Base-by-base conservation (phyloP, 2,113 vertebrate genomes). In the Psettodes erumei region DNA sequence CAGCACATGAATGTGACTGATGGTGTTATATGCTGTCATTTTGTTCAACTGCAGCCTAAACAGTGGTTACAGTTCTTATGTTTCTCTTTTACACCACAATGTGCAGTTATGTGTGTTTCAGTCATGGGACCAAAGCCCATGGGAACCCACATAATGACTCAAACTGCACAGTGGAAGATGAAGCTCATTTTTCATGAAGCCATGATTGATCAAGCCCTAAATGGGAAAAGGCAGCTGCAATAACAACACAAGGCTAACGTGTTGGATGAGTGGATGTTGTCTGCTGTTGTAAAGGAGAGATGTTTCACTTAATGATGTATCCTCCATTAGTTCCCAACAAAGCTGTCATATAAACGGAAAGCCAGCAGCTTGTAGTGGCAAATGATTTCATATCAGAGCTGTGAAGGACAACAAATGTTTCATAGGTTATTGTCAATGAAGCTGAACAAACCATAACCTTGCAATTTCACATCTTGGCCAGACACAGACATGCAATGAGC, bases 131-230 rank as follows among this genome's bases (percentile, higher is more conserved):
- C 8, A 8, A 60, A 72, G 19, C 68, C 70, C 6, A 3, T 8
- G 42, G 56, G 77, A 68, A 43, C 28, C 59, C 60, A 25, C 55
- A 35, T 71, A 68, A 86, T 72, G 43, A n/a, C 48, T 64, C 25
- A 48, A 40, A 69, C 68, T 48, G 30, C 62, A 60, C 43, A 27
- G 43, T 63, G 25, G 47, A 58, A 64, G 68, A 77, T 53, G 75
- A 47, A 48, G 53, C 33, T 33, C 53, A 75, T 86, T 86, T 81
- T 77, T 86, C 77, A 84, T 42, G 19, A 73, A 74, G 54, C 50
- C 59, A 61, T 82, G 86, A 89, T 62, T 78, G 85, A 89, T 81
- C 63, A 55, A 66, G 48, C 54, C 25, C 21, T 53, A 73, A 80
- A 90, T 86, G 37, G 48, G 16, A 77, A 84, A 79, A 51, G 71